Percentiles rank a stretch among this genome's conserved stretches.
These are phyloP conservation scores for Hydropsyche betteni DNA, from an alignment of 2,888 invertebrate genomes.

Conservation along the genomic window DNA sequence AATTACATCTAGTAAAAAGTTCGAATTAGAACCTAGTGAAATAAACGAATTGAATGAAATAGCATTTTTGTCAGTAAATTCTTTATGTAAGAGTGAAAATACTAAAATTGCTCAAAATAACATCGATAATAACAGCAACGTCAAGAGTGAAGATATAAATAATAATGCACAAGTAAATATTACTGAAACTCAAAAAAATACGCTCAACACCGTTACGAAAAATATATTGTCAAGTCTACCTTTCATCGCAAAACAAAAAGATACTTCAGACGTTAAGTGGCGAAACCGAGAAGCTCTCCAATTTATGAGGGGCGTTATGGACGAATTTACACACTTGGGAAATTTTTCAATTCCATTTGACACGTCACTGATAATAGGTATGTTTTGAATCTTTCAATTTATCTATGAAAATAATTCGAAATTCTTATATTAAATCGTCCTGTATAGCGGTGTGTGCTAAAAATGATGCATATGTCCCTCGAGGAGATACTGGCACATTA, in stretches of 20 bases:
- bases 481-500: constrained; percentile 79
- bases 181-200: constrained; percentile 1
- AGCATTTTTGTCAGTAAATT: constrained; percentile 46
- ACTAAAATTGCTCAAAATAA: not conserved
- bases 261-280: constrained; percentile 72
- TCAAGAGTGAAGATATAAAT: not conserved
- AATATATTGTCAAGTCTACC: constrained; percentile 61
- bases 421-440: not conserved
- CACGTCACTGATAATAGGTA: constrained; percentile 83
- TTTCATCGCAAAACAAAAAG: constrained; percentile 59
- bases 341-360: constrained; percentile 91
- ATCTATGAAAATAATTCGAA: not conserved
- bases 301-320: constrained; percentile 98
- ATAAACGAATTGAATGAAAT: constrained; percentile 64
- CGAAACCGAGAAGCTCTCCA: constrained; percentile 83
- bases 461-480: constrained; percentile 90
- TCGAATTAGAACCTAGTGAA: constrained; percentile 62
- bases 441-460: constrained; percentile 83
- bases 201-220: constrained; percentile 56
- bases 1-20: constrained; percentile 60
- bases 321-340: constrained; percentile 95
- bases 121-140: constrained; percentile 5
- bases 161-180: not conserved
- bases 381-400: constrained; percentile 49
- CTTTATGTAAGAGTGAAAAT: not conserved